Evolutionary conservation across 2,888 invertebrate species (phyloP).

Genomic region (Augochlorella aurata): DNA sequence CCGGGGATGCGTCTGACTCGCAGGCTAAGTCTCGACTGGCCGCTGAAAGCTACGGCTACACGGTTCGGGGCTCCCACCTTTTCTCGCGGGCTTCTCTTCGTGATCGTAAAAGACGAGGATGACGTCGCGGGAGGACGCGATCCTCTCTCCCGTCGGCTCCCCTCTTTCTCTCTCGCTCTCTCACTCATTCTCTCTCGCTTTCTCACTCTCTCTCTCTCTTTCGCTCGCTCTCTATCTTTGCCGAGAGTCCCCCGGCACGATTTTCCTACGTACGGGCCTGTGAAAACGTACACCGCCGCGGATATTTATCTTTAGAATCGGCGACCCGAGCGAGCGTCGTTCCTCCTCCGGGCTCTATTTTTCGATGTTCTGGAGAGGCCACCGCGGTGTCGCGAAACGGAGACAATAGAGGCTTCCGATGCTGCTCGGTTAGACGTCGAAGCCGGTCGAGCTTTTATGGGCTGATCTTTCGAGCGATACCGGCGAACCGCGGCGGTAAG

Average conservation of each 20-base stretch:
- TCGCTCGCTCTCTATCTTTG: no score
- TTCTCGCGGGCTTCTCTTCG: constrained; percentile 64
- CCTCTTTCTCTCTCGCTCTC: constrained; percentile 23
- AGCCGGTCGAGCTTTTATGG: neutral
- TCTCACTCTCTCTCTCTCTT: neutral
- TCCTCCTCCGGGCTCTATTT: constrained; percentile 44
- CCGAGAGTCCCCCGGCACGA: constrained; percentile 22
- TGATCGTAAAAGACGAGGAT: constrained; percentile 62
- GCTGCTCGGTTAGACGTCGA: neutral
- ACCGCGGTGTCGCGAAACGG: constrained; percentile 24
- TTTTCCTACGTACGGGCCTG: constrained; percentile 60
- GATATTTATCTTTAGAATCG: constrained; percentile 68
- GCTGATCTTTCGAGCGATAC: neutral
- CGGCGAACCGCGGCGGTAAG: neutral
- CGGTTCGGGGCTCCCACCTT: constrained; percentile 67
- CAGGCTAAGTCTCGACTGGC: constrained; percentile 80
- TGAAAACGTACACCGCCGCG: constrained; percentile 68
- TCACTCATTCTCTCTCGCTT: constrained; percentile 21
- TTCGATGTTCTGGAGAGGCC: constrained; percentile 44
- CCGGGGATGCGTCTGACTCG: constrained; percentile 76
- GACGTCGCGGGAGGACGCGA: constrained; percentile 59
- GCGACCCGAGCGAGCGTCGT: constrained; percentile 31
- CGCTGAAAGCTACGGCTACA: constrained; percentile 54
- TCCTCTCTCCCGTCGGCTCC: constrained; percentile 40
- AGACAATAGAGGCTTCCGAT: constrained; percentile 14